These are phyloP conservation scores for Chaenodraco wilsoni DNA, from an alignment of 2,797 vertebrate species.

Conservation along the genomic window DNA sequence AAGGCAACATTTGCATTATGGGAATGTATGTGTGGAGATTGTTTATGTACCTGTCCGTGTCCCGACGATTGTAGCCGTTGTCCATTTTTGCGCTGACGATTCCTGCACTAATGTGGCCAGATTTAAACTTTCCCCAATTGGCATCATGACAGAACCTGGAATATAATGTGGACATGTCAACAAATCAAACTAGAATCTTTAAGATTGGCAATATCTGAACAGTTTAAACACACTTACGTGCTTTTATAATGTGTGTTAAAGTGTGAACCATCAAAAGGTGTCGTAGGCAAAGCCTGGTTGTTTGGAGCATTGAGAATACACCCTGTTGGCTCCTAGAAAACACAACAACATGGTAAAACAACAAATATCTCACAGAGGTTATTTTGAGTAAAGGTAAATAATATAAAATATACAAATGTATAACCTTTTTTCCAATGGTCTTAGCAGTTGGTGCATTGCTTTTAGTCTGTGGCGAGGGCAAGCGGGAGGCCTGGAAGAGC, in stretches of 20 bases:
- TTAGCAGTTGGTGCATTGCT: conserved; percentile 2
- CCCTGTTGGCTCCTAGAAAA: conserved; percentile 68
- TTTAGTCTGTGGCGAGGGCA: conserved; percentile 20
- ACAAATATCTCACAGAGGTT: background rate
- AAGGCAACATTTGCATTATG: background rate
- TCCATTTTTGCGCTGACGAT: conserved; percentile 37
- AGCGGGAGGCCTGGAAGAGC: conserved; percentile 48
- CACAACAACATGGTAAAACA: conserved; percentile 20
- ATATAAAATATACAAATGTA: background rate
- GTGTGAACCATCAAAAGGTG: conserved; percentile 51
- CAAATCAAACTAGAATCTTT: background rate
- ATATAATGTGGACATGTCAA: background rate
- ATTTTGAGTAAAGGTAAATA: background rate
- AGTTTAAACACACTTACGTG: conserved; percentile 59
- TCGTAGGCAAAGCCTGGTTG: conserved; percentile 46
- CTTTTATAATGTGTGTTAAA: conserved; percentile 69
- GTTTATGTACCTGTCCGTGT: conserved; percentile 59
- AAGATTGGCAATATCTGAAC: background rate
- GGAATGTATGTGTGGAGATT: background rate
- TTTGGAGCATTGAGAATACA: conserved; percentile 61
- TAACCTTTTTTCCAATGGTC: conserved; percentile 64
- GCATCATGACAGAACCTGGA: conserved; percentile 59
- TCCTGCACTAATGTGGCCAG: conserved; percentile 9
- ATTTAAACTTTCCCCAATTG: conserved; percentile 23
- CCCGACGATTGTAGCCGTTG: conserved; percentile 44